A percentile compares a stretch with the other conserved stretches of the same genome.
These are phyloP conservation scores for Neotragus moschatus DNA, from an alignment of 2,113 vertebrate genomes.

Conservation along the genomic window DNA sequence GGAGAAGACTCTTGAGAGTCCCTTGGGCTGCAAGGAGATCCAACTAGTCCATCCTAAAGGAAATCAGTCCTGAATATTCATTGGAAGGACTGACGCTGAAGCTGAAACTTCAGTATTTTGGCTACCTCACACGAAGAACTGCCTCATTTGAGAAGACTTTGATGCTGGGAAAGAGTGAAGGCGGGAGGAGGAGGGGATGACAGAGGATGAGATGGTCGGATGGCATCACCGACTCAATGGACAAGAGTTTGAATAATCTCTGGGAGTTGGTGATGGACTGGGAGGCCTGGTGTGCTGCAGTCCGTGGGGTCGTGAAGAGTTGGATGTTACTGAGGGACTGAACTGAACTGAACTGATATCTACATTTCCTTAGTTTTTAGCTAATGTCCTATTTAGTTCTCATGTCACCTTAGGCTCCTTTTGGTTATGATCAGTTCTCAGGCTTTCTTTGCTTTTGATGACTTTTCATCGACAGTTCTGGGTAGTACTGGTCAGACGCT, in stretches of 20 bases:
- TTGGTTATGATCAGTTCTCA: background rate
- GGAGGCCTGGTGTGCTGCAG: background rate
- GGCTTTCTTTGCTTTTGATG: background rate
- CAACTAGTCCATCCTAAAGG: background rate
- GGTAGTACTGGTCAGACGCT: background rate
- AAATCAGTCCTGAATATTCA: background rate
- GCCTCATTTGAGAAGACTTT: background rate
- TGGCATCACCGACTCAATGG: background rate
- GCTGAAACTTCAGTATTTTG: background rate
- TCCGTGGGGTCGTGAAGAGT: background rate
- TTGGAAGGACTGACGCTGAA: background rate
- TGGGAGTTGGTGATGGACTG: background rate
- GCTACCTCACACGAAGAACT: background rate
- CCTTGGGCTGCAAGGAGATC: background rate
- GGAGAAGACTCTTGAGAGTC: background rate
- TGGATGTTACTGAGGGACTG: background rate
- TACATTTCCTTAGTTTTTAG: background rate
- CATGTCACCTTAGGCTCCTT: background rate
- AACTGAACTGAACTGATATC: background rate
- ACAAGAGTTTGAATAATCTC: background rate
- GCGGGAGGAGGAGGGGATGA: fast-evolving
- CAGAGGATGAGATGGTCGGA: background rate
- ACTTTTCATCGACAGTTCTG: background rate
- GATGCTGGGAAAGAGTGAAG: background rate
- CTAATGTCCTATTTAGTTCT: background rate